Evolutionary conservation across 2,113 vertebrate genomes (phyloP), one percentile per base, ranked within the genome.

Genomic region (Gavialis gangeticus): DNA sequence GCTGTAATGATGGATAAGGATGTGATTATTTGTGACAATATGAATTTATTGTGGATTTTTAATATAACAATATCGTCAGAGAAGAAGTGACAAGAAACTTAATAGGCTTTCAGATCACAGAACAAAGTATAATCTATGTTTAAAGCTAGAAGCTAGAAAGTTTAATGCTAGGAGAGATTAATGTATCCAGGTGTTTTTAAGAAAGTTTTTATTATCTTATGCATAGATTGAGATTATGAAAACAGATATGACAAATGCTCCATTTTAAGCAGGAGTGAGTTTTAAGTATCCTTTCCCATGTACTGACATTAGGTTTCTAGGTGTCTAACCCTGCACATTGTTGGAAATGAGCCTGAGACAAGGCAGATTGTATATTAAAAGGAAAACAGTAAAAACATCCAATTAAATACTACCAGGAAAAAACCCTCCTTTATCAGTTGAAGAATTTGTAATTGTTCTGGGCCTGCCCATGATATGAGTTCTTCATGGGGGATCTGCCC

Each of bases 11-110:
- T 83, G 69, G 69, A 95, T 94, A 93, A 93, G 66, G 27, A 78
- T 89, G 34, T 80, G 89, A 90, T 92, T 89, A 80, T 64, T 93
- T 91, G 18, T 90, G 84, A 94, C 59, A 85, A 89, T 87, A 92
- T 12, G 16, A 94, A 95, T 96, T 94, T 88, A 57, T 84, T 89
- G 12, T 82, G 54, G 56, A 22, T 34, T 67, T 87, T 93, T 93
- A 77, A 67, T 82, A 92, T 37, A 84, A 90, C 91, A 94, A 80
- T 83, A 85, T 16, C 64, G 10, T 83, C 34, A 77, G 18, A 27
- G 24, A 46, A 56, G 17, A 85, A 92, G 6, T 87, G 83, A 82
- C 78, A 80, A 58, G 60, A 89, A 92, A 30, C 3, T 2, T 85
- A 87, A 76, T 54, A 91, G 58, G 3, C 34, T 37, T 92, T 93